These are phyloP conservation scores for Drosophila pectinifera DNA, from an alignment of 1,140 invertebrate species.

Conservation along the genomic window DNA sequence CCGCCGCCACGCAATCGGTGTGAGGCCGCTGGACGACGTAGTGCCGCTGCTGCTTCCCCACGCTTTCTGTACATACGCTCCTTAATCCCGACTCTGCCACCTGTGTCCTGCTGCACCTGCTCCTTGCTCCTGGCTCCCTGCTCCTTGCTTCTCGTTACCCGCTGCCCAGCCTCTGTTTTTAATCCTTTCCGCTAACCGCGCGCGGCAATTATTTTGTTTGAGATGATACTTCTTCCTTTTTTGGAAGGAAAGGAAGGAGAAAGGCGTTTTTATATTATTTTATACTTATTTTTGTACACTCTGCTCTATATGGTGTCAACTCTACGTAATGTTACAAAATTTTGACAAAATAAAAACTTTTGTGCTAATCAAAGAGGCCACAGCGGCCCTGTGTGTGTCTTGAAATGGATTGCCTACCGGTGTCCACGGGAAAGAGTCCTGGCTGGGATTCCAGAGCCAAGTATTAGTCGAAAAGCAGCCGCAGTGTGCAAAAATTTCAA, in stretches of 20 bases:
- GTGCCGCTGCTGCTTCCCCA: background rate
- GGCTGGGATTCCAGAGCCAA: background rate
- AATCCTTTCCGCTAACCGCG: slow-evolving; percentile 1
- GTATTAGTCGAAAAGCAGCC: too few species aligned
- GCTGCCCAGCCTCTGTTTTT: background rate
- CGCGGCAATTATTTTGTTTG: slow-evolving; percentile 15
- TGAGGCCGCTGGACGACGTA: slow-evolving; percentile 12
- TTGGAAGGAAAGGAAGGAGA: slow-evolving; percentile 1
- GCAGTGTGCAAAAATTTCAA: background rate
- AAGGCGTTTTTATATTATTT: slow-evolving; percentile 14
- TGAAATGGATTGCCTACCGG: background rate
- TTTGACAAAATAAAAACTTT: slow-evolving; percentile 21
- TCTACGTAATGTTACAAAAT: slow-evolving; percentile 11
- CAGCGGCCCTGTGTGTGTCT: too few species aligned
- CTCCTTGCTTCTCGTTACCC: background rate
- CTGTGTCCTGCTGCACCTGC: background rate
- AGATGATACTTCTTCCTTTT: slow-evolving; percentile 7
- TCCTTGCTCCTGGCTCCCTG: background rate
- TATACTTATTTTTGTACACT: slow-evolving; percentile 18
- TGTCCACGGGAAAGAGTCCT: background rate
- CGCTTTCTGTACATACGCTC: slow-evolving; percentile 50
- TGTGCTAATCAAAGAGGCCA: slow-evolving; percentile 3
- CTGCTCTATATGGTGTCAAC: background rate
- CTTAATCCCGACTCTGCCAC: background rate
- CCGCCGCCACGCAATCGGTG: slow-evolving; percentile 59